A percentile compares a stretch with the other conserved stretches of the same genome.
phyloP scores from a whole-genome alignment of 2,888 invertebrate species.

The Octodonta nipae region DNA sequence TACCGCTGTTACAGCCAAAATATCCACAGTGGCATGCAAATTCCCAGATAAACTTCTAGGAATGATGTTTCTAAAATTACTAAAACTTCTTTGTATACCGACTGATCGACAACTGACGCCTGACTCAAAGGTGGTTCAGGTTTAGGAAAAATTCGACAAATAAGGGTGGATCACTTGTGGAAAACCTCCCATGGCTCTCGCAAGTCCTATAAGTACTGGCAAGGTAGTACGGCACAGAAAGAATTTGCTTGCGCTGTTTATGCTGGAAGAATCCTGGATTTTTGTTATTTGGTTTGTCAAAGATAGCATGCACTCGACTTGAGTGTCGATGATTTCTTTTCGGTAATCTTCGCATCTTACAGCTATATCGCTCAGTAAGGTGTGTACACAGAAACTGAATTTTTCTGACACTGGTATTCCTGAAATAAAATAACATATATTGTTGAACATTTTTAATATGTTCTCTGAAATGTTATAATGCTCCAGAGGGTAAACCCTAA shows the following conservation, averaged over 20 bases:
- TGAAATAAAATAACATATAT: conserved; percentile 30
- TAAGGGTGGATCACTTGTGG: conserved; percentile 65
- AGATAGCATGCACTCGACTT: conserved; percentile 67
- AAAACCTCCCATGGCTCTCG: conserved; percentile 84
- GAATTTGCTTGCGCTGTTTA: conserved; percentile 40
- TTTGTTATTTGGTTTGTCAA: conserved; percentile 54
- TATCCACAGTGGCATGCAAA: conserved; percentile 49
- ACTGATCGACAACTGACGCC: no score
- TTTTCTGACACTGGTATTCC: conserved; percentile 88
- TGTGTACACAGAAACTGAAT: conserved; percentile 90
- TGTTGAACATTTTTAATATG: neutral
- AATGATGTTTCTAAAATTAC: conserved; percentile 75
- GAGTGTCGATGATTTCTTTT: conserved; percentile 69
- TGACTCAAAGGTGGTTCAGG: conserved; percentile 47
- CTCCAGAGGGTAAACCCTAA: conserved; percentile 3
- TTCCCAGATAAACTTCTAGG: conserved; percentile 81
- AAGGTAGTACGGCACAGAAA: conserved; percentile 73
- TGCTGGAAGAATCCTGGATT: conserved; percentile 27
- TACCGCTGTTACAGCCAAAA: conserved; percentile 27
- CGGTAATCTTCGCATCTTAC: conserved; percentile 55
- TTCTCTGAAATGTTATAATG: neutral
- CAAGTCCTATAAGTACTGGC: conserved; percentile 70
- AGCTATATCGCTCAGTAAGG: conserved; percentile 83
- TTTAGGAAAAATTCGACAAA: conserved; percentile 73
- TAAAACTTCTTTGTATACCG: conserved; percentile 60